phyloP scores from a whole-genome alignment of 2,797 vertebrate genomes.

The Spinus olivaceus region DNA sequence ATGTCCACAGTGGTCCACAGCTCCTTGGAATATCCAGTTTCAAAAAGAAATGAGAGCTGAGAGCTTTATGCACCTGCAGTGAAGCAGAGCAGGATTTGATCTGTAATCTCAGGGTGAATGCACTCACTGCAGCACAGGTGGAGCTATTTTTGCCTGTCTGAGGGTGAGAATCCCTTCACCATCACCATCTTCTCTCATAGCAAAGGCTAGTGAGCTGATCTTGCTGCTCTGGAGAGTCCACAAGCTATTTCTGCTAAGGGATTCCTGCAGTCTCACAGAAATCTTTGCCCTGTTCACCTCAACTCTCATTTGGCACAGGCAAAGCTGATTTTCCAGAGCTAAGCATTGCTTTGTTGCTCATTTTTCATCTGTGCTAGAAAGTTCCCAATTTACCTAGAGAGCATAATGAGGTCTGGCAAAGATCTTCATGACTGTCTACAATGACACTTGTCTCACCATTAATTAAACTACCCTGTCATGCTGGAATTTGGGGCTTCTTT shows the following conservation, averaged over 20 bases:
- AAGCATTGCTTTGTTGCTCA: fast-evolving
- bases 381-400: background rate
- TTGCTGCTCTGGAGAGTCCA: background rate
- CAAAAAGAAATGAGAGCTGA: background rate
- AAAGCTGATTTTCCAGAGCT: background rate
- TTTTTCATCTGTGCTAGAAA: background rate
- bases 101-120: background rate
- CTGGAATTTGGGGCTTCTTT: background rate
- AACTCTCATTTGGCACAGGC: background rate
- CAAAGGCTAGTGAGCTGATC: background rate
- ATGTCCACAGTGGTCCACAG: background rate
- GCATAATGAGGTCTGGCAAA: background rate
- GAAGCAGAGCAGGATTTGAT: background rate
- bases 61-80: background rate
- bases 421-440: background rate
- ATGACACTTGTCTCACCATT: fast-evolving
- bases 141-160: background rate
- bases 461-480: background rate
- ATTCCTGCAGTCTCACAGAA: background rate
- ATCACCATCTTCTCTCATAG: background rate
- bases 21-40: background rate
- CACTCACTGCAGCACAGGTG: background rate
- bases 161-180: background rate
- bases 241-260: background rate
- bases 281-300: background rate